Conservation (phyloP, 2,888 invertebrate genomes). For the Pristionchus japonicus region DNA sequence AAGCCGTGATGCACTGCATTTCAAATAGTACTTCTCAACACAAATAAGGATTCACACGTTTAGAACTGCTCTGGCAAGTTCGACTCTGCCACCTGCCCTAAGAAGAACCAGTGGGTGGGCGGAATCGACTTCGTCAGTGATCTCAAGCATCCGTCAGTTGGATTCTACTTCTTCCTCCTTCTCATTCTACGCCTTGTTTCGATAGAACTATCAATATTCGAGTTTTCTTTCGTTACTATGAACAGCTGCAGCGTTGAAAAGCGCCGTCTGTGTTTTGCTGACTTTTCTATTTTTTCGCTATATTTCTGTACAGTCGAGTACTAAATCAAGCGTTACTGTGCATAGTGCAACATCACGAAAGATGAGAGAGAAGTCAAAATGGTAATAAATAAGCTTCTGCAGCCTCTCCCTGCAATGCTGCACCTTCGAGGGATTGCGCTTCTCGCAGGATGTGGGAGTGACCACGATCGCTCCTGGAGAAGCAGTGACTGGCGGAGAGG, state of each 20-base stretch:
- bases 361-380: no score
- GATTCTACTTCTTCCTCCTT: not conserved
- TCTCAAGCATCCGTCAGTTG: slow-evolving; percentile 68
- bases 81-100: slow-evolving; percentile 66
- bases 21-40: no score
- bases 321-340: no score
- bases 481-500: slow-evolving; percentile 74
- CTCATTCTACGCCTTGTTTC: no score
- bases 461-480: slow-evolving; percentile 71
- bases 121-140: slow-evolving; percentile 74
- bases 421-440: slow-evolving; percentile 71
- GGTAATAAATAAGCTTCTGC: slow-evolving; percentile 8
- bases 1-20: no score
- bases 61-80: slow-evolving; percentile 68
- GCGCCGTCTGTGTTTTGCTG: no score
- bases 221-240: no score
- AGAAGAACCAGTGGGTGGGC: slow-evolving; percentile 74
- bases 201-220: not conserved
- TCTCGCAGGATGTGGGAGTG: slow-evolving; percentile 73
- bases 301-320: no score
- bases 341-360: not conserved
- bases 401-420: slow-evolving; percentile 73
- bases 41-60: no score
- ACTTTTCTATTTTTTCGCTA: no score
- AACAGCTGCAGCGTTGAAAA: no score